Percentiles rank a stretch among this genome's conserved stretches.
Evolutionary conservation across 1,140 invertebrate species (phyloP).

Genomic region (Zaprionus taronus): DNA sequence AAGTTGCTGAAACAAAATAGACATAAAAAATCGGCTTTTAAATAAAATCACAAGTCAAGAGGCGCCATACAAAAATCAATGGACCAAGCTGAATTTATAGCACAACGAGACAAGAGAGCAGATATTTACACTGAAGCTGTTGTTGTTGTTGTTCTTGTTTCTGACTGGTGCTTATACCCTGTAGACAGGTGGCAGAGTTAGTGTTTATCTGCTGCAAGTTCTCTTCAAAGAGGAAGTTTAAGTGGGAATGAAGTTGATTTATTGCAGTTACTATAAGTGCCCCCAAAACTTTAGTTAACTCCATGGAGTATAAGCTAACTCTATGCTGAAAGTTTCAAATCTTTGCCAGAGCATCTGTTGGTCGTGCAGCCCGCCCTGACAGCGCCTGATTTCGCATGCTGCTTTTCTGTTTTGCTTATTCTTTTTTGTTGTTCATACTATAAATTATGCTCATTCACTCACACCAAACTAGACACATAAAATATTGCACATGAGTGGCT

Average conservation of each 20-base stretch:
- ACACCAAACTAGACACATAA: slow-evolving; percentile 53
- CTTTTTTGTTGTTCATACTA: slow-evolving; percentile 29
- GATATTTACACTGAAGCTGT: slow-evolving; percentile 5
- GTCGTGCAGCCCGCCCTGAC: background rate
- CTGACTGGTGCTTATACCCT: slow-evolving; percentile 20
- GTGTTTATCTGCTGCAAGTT: background rate
- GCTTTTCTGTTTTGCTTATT: background rate
- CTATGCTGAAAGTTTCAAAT: slow-evolving; percentile 10
- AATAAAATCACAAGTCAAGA: slow-evolving; percentile 65
- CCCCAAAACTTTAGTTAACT: no score
- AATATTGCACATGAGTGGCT: slow-evolving; percentile 70
- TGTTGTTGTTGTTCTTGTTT: slow-evolving; percentile 4
- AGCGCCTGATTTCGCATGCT: background rate
- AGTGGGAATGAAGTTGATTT: background rate
- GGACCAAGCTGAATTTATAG: slow-evolving; percentile 65
- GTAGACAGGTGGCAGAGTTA: background rate
- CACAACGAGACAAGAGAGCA: slow-evolving; percentile 16
- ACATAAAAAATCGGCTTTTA: slow-evolving; percentile 55
- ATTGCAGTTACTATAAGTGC: background rate
- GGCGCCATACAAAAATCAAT: slow-evolving; percentile 53
- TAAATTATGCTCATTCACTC: slow-evolving; percentile 57
- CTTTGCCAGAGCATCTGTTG: slow-evolving; percentile 20
- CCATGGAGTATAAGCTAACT: no score
- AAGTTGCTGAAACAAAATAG: slow-evolving; percentile 43
- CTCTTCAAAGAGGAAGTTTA: background rate